Percentiles rank a stretch among this genome's conserved stretches.
phyloP scores from a whole-genome alignment of 2,797 vertebrate genomes.

The Squalus acanthias region DNA sequence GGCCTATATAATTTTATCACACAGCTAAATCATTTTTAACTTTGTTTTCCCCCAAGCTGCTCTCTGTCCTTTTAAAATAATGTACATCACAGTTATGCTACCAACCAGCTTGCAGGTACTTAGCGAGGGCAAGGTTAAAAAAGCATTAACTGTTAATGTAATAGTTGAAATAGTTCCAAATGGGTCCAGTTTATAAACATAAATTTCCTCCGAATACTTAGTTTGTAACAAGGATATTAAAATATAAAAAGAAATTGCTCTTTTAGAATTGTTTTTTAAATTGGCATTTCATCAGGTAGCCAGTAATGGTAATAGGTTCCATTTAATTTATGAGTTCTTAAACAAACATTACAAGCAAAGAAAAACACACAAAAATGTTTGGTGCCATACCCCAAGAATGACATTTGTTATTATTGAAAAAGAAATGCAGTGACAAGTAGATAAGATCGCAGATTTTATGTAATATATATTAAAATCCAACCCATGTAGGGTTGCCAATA shows the following conservation, averaged over 20 bases:
- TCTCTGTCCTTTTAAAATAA: not conserved
- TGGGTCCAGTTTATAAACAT: not conserved
- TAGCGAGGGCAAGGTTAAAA: not conserved
- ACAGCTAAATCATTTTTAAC: not conserved
- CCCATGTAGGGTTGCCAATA: not conserved
- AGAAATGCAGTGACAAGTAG: too few species aligned
- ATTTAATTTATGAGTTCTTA: not conserved
- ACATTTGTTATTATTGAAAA: not conserved
- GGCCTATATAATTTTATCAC: not conserved
- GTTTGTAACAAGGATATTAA: not conserved
- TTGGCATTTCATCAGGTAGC: not conserved
- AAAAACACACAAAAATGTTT: not conserved
- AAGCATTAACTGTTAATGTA: not conserved
- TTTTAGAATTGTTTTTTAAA: not conserved
- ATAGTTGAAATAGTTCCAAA: not conserved
- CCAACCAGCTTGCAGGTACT: not conserved
- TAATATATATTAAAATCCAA: not conserved
- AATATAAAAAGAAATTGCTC: not conserved
- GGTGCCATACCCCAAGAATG: not conserved
- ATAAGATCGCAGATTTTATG: conserved; percentile 1
- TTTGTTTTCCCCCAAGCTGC: not conserved
- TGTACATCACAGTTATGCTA: not conserved
- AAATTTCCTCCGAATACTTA: not conserved
- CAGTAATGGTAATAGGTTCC: not conserved
- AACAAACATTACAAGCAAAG: not conserved